Evolutionary conservation across 2,888 invertebrate genomes (phyloP).

Genomic region (Leucozona laternaria): DNA sequence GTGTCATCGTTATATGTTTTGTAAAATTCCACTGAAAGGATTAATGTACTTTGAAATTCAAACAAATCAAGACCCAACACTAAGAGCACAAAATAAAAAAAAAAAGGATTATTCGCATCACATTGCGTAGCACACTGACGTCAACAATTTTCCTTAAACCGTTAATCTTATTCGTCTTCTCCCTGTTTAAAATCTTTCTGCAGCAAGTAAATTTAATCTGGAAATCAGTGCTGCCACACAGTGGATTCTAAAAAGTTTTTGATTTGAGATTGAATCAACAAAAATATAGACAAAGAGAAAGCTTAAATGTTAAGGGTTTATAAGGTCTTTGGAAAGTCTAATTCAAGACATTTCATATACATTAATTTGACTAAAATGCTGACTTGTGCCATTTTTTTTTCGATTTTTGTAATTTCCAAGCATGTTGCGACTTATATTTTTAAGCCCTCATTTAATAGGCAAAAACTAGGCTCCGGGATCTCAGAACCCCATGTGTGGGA

Average conservation of each 20-base stretch:
- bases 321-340: too few relatives aligned
- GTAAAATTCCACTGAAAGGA: slow-evolving; percentile 8
- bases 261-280: not conserved
- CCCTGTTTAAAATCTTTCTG: not conserved
- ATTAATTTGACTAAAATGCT: too few relatives aligned
- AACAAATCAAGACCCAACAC: slow-evolving; percentile 19
- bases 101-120: slow-evolving; percentile 66
- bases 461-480: too few relatives aligned
- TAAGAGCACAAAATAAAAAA: slow-evolving; percentile 30
- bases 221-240: not conserved
- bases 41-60: slow-evolving; percentile 46
- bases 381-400: too few relatives aligned
- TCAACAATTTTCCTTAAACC: slow-evolving; percentile 61
- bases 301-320: too few relatives aligned
- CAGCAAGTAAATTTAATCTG: slow-evolving; percentile 25
- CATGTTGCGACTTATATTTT: too few relatives aligned
- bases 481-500: too few relatives aligned
- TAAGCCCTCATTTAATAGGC: too few relatives aligned
- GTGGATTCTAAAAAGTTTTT: not conserved
- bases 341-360: too few relatives aligned
- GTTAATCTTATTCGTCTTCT: slow-evolving; percentile 53
- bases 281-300: too few relatives aligned
- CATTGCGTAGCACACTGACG: slow-evolving; percentile 54
- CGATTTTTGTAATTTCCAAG: too few relatives aligned
- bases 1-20: slow-evolving; percentile 1